Percentiles rank a stretch among this genome's conserved stretches.
Conservation (phyloP, 2,797 vertebrate species). For the Sylvia borin region DNA sequence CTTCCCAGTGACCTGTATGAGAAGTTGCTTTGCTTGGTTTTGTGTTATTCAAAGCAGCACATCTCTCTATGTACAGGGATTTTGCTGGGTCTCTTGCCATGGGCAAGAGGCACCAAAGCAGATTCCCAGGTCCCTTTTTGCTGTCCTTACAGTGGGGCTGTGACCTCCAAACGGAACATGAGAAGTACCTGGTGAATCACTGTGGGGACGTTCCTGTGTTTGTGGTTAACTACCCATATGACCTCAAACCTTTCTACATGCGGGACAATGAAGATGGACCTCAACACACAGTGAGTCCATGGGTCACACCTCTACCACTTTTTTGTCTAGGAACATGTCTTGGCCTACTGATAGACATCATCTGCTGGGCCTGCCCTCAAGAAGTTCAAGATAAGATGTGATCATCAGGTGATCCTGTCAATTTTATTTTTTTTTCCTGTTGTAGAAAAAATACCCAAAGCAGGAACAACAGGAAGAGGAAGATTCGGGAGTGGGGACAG, state of each 20-base stretch:
- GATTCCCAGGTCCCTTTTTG: not conserved
- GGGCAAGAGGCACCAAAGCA: not conserved
- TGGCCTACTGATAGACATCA: not conserved
- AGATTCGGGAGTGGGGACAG: not conserved
- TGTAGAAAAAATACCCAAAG: not conserved
- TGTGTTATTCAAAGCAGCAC: not conserved
- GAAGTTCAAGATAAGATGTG: not conserved
- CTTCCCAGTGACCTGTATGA: not conserved
- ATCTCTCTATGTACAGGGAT: fast-evolving
- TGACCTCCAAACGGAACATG: conserved; percentile 94
- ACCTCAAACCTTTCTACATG: conserved; percentile 96
- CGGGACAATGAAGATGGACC: conserved; percentile 89
- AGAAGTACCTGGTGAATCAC: conserved; percentile 92
- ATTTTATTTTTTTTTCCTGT: not conserved
- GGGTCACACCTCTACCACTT: not conserved
- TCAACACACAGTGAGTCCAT: conserved; percentile 83
- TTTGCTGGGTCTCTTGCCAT: not conserved
- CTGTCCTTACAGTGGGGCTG: conserved; percentile 87
- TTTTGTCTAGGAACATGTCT: not conserved
- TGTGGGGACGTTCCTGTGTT: conserved; percentile 91
- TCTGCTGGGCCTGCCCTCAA: not conserved
- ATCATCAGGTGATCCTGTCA: not conserved
- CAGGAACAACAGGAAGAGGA: not conserved
- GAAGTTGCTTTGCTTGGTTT: not conserved
- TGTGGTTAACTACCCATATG: conserved; percentile 90